These are phyloP conservation scores for Ophion ventricosus DNA, from an alignment of 2,888 invertebrate genomes.

Conservation along the genomic window DNA sequence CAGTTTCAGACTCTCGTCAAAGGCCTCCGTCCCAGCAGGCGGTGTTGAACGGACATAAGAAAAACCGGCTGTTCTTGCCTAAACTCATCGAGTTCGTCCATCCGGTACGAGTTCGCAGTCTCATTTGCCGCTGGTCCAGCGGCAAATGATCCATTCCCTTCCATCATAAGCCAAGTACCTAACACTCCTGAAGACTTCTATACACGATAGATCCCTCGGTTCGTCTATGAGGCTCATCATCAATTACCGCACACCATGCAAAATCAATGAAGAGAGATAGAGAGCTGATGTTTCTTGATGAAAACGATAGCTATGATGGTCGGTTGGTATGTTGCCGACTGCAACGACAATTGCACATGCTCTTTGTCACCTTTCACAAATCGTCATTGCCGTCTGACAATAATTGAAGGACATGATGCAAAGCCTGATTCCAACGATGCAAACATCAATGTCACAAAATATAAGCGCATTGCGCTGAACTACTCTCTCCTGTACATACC, in stretches of 20 bases:
- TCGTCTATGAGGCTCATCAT: constrained; percentile 46
- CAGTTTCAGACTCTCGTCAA: constrained; percentile 40
- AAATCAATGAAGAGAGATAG: constrained; percentile 59
- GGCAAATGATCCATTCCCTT: too few relatives aligned
- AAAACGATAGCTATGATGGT: constrained; percentile 5
- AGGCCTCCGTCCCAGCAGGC: constrained; percentile 48
- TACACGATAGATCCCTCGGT: constrained; percentile 18
- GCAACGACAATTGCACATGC: background rate
- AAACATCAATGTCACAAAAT: too few relatives aligned
- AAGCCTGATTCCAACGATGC: too few relatives aligned
- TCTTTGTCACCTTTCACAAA: background rate
- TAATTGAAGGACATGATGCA: background rate
- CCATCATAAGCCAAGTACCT: constrained; percentile 31
- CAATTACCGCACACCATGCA: constrained; percentile 66
- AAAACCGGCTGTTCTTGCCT: constrained; percentile 52
- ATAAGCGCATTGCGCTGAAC: background rate
- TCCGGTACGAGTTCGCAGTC: constrained; percentile 22
- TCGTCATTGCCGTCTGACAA: background rate
- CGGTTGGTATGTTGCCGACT: constrained; percentile 20
- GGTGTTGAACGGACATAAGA: constrained; percentile 49
- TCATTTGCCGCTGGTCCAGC: constrained; percentile 31
- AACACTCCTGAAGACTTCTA: constrained; percentile 4
- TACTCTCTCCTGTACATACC: background rate
- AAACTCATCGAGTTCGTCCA: constrained; percentile 39
- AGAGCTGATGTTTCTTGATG: constrained; percentile 31